Conservation (phyloP, 2,113 vertebrate species). For the Delphinapterus leucas region DNA sequence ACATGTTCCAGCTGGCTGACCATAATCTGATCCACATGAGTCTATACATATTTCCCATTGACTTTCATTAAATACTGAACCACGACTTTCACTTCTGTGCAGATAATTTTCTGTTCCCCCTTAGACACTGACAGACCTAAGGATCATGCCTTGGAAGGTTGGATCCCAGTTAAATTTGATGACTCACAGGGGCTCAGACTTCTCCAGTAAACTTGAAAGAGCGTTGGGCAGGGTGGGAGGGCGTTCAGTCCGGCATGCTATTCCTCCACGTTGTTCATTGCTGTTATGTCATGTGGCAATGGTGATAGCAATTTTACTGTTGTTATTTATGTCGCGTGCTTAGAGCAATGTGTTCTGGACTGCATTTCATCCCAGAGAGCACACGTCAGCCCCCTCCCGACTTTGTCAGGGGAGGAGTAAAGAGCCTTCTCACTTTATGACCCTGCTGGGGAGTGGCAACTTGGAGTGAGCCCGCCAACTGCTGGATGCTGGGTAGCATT, state of each 20-base stretch:
- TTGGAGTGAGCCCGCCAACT: conserved; percentile 39
- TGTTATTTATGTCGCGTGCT: conserved; percentile 67
- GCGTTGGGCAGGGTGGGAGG: neutral
- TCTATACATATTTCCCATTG: neutral
- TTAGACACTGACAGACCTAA: conserved; percentile 55
- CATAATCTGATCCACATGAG: neutral
- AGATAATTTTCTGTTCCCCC: conserved; percentile 46
- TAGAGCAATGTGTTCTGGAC: conserved; percentile 7
- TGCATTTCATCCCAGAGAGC: conserved; percentile 41
- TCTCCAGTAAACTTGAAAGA: conserved; percentile 42
- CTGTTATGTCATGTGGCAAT: conserved; percentile 48
- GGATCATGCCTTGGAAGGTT: conserved; percentile 53
- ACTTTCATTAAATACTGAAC: conserved; percentile 60
- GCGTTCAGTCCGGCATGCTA: neutral
- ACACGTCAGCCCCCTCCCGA: neutral
- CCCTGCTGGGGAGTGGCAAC: neutral
- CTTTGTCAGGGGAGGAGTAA: conserved; percentile 35
- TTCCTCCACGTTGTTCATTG: conserved; percentile 60
- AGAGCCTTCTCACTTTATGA: conserved; percentile 60
- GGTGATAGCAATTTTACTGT: conserved; percentile 61
- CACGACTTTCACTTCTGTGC: conserved; percentile 39
- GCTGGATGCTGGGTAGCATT: neutral
- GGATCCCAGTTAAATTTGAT: conserved; percentile 43
- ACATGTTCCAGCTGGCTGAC: neutral
- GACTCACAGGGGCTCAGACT: conserved; percentile 8